phyloP scores from a whole-genome alignment of 2,797 vertebrate genomes.

The Peromyscus aztecus region DNA sequence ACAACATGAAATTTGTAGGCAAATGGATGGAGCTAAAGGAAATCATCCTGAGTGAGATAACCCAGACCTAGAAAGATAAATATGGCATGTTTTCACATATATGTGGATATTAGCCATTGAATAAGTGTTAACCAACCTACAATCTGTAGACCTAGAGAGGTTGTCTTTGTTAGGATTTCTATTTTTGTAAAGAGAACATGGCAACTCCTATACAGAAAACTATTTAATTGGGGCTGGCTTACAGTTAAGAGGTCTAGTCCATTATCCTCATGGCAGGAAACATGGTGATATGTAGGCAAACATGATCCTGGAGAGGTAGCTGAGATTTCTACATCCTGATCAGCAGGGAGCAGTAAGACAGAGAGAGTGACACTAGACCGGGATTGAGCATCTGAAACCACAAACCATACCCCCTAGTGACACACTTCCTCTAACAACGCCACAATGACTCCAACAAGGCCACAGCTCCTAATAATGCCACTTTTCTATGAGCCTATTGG shows the following conservation, averaged over 20 bases:
- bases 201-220: background rate
- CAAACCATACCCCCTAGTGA: background rate
- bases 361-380: background rate
- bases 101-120: background rate
- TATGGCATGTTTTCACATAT: background rate
- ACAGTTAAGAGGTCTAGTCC: background rate
- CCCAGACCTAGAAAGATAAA: background rate
- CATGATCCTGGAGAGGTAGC: background rate
- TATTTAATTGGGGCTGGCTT: background rate
- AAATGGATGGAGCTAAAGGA: background rate
- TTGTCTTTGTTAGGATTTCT: background rate
- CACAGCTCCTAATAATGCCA: background rate
- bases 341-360: background rate
- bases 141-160: background rate
- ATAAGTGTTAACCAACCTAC: background rate
- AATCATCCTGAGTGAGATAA: background rate
- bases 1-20: background rate
- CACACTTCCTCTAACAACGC: background rate
- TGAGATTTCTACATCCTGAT: background rate
- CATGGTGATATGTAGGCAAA: background rate
- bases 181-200: background rate
- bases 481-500: background rate
- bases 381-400: background rate
- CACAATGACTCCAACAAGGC: background rate
- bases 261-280: background rate